Base-by-base conservation (phyloP, 2,888 invertebrate species). In the Hofmannophila pseudospretella region DNA sequence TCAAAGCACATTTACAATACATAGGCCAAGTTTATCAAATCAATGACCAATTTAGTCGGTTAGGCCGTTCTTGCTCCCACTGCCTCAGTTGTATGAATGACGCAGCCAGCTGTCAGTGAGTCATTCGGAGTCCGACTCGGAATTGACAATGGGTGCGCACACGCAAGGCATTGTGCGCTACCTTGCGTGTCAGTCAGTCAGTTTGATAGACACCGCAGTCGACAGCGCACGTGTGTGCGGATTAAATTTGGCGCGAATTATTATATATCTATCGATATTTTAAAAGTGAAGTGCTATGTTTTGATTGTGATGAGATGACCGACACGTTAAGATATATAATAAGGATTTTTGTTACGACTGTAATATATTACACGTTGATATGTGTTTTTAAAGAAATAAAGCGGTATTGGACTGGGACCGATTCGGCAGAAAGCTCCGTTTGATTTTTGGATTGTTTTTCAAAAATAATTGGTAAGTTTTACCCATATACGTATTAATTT, bases 221-320 rank as follows among this genome's bases (percentile, higher is more conserved):
- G 47, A 36, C 38, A 42, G 42, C 38, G 55, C 54, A 63, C 65
- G 77, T 51, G 36, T 39, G 40, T 42, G 35, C 20, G 14, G 39
- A 44, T 14, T 33, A 34, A 23, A 33, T 40, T 39, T 62, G 63
- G 66, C 74, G 73, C 67, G 51, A 52, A 41, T 35, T 38, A 28
- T 38, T 42, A 38, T 44, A 38, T 10, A n/a, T 7, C 2, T 26
- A 13, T n/a, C 14, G 16, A 26, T 26, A 19, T 10, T 8, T 16
- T 34, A 14, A 26, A 16, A 11, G 12, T 36, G 32, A 22, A 32
- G 22, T 13, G 23, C 20, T 11, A 14, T 20, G 5, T 55, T 75
- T 79, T 82, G 70, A 82, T 12, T 76, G 82, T 82, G 71, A 82
- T 82, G 81, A 71, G 71, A 82, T 82, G 81, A 71, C 75, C 58